Percentiles rank a stretch among this genome's conserved stretches.
phyloP scores from a whole-genome alignment of 2,113 vertebrate genomes.

The Vulpes lagopus region DNA sequence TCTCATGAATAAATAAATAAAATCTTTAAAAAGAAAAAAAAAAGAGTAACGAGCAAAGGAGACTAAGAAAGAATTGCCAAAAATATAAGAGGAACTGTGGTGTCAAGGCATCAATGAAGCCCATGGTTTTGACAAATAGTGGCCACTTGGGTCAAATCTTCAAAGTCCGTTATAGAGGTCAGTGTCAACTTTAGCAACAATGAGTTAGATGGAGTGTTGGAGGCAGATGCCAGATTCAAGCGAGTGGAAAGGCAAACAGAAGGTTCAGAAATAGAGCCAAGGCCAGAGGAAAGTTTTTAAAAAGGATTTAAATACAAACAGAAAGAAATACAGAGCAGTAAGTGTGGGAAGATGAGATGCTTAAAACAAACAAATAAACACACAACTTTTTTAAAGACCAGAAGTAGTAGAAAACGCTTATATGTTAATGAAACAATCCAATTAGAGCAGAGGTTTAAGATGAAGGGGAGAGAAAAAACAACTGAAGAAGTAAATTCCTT shows the following conservation, averaged over 20 bases:
- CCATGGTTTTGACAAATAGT: background rate
- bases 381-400: background rate
- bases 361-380: background rate
- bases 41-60: background rate
- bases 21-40: background rate
- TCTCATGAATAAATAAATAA: no score
- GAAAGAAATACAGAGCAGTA: background rate
- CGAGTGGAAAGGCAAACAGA: conserved; percentile 18
- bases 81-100: background rate
- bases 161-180: background rate
- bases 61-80: background rate
- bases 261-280: background rate
- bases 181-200: background rate
- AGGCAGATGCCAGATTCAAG: background rate
- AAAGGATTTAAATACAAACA: background rate
- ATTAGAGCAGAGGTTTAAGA: background rate
- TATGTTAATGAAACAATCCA: background rate
- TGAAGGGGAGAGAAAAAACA: background rate
- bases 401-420: background rate
- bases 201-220: background rate
- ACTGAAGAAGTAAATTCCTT: background rate
- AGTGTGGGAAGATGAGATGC: background rate
- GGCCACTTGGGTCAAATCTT: background rate
- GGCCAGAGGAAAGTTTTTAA: background rate
- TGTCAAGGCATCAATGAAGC: background rate